Conservation (phyloP, 1,140 invertebrate genomes). For the Cylas formicarius region DNA sequence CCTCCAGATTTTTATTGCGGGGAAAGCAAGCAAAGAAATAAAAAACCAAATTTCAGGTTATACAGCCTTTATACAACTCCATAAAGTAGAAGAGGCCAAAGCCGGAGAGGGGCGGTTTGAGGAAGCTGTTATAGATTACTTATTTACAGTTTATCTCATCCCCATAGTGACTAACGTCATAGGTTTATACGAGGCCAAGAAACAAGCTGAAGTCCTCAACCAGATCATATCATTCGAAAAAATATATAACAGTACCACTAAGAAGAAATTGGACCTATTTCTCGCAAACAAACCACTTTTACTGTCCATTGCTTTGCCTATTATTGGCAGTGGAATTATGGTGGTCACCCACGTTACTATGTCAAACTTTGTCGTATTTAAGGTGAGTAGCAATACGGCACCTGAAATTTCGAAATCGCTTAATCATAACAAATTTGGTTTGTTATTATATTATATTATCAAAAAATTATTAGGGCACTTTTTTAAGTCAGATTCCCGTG, state of each 20-base stretch:
- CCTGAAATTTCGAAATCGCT: too few species aligned
- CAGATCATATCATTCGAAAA: slow-evolving; percentile 52
- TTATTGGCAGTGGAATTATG: slow-evolving; percentile 52
- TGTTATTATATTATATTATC: too few species aligned
- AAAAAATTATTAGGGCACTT: too few species aligned
- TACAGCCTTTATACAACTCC: slow-evolving; percentile 50
- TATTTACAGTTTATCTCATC: slow-evolving; percentile 58
- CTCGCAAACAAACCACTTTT: slow-evolving; percentile 34
- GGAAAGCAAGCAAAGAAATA: not conserved
- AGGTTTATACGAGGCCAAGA: slow-evolving; percentile 54
- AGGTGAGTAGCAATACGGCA: too few species aligned
- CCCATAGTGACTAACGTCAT: slow-evolving; percentile 54
- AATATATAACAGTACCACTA: slow-evolving; percentile 32
- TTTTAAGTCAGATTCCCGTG: too few species aligned
- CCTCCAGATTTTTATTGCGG: not conserved
- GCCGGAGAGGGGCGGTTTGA: slow-evolving; percentile 58
- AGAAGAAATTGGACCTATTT: slow-evolving; percentile 28
- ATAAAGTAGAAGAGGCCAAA: slow-evolving; percentile 51
- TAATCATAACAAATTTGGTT: too few species aligned
- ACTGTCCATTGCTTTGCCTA: slow-evolving; percentile 42
- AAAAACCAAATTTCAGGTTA: slow-evolving; percentile 37
- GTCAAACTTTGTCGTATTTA: slow-evolving; percentile 53
- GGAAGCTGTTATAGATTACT: slow-evolving; percentile 60
- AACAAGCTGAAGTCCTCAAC: slow-evolving; percentile 52
- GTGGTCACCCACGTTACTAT: slow-evolving; percentile 57